phyloP scores from a whole-genome alignment of 2,113 vertebrate genomes.

The Cinclus mexicanus region DNA sequence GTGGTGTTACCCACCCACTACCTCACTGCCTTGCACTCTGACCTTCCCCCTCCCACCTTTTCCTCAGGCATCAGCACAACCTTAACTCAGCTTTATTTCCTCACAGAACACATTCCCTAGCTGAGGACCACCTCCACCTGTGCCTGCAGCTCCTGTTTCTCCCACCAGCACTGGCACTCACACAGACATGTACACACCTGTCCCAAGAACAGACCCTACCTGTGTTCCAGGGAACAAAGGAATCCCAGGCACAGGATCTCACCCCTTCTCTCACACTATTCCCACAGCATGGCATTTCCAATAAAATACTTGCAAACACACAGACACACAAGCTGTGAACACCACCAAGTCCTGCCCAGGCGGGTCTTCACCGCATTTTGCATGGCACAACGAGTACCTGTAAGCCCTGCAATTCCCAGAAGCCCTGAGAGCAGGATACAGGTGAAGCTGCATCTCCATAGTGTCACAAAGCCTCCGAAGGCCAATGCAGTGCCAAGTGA shows the following conservation, averaged over 20 bases:
- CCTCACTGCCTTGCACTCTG: neutral
- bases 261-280: neutral
- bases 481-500: neutral
- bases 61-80: neutral
- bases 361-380: neutral
- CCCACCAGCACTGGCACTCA: neutral
- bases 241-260: neutral
- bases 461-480: neutral
- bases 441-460: neutral
- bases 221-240: neutral
- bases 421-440: neutral
- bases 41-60: neutral
- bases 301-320: neutral
- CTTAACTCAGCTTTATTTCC: neutral
- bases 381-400: fast-evolving
- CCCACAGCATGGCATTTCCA: neutral
- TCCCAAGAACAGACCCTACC: neutral
- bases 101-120: neutral
- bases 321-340: neutral
- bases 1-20: neutral
- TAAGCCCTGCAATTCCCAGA: neutral
- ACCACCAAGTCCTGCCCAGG: neutral
- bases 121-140: neutral
- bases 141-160: neutral
- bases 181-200: fast-evolving